Base-by-base conservation (phyloP, 2,888 invertebrate species). In the Drosophila mercatorum region DNA sequence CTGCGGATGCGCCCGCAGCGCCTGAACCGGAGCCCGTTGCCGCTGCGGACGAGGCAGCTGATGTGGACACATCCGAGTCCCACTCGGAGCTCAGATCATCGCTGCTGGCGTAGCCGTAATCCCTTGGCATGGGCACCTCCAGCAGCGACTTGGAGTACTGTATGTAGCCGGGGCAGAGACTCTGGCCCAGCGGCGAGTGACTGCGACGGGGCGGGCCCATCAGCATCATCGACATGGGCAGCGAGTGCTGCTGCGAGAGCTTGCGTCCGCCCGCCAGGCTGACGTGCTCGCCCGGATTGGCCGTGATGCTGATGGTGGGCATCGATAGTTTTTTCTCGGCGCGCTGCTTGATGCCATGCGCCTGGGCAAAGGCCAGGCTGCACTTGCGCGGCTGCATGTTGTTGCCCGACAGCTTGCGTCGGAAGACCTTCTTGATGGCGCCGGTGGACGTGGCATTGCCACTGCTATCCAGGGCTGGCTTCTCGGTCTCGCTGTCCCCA, bases 11-110 rank as follows among this genome's bases (percentile, higher is more conserved):
- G n/a, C 52, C 53, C 1, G 51, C 2, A 11, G 67, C 43, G 11
- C 81, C 66, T 17, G 74, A 43, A 12, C 78, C 65, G 14, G 77
- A 40, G 22, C 57, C 72, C 6, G 58, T 8, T 5, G 60, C 66
- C 2, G 72, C 11, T 4, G 71, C 10, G 10, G 75, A 64, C 1
- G 70, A 68, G 17, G 68, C 77, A 5, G 77, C 83, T 63, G 89
- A 84, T 17, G 89, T 87, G 71, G 84, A 84, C 8, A 95, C 96
- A 92, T 97, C 97, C 2, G 97, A 97, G 91, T 97, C 97, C 97
- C 97, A 97, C 91, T 97, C 97, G 14, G 97, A 97, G 92, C 97
- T 97, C 72, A 97, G 94, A 92, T 97, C 97, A 92, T 98, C 97
- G 91, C 97, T 97, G 80, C 97, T 97, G n/a, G 97, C 96, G 89